Evolutionary conservation across 2,888 invertebrate genomes (phyloP), one percentile per base, ranked within the genome.

Genomic region (Autographa pulchrina): DNA sequence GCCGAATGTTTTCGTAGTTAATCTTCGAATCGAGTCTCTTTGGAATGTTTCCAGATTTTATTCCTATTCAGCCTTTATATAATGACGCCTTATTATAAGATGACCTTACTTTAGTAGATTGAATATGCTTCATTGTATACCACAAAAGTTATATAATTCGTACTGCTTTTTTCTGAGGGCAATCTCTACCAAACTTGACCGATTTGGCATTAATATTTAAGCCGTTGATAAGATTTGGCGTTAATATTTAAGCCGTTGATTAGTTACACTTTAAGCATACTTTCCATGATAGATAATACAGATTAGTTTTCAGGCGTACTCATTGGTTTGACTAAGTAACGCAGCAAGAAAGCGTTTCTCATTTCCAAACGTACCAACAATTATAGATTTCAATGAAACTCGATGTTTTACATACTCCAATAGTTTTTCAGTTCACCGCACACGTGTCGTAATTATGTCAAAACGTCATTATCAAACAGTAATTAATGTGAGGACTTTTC

Each of bases 361-460:
- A 6, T 48, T 48, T 48, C 48, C 41, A 48, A 20, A 35, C 48
- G 25, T 68, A 62, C 31, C 31, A 32, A 68, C 41, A 66, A 67
- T 75, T 66, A 66, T 59, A 31, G 32, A 52, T 60, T 67, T 68
- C 62, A 75, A 61, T 58, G 43, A 61, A 67, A 66, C 62, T 54
- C 25, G 59, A 64, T 31, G 61, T 67, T 62, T 64, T 64, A 56
- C 62, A 71, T 54, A 70, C 68, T 66, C 25, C 43, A 74, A 68
- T 64, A 73, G 70, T 61, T 72, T 75, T 79, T 43, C 73, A 74
- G 60, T 75, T 67, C 75, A 78, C 58, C 48, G 62, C 69, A 65
- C 56, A 48, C 32, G 59, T 80, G 71, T 67, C 74, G 74, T 67
- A 60, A 60, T 61, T 35, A 65, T 65, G 58, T 56, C 54, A 56